These are phyloP conservation scores for Drosophila maculinotata DNA, from an alignment of 2,888 invertebrate genomes.

Conservation along the genomic window DNA sequence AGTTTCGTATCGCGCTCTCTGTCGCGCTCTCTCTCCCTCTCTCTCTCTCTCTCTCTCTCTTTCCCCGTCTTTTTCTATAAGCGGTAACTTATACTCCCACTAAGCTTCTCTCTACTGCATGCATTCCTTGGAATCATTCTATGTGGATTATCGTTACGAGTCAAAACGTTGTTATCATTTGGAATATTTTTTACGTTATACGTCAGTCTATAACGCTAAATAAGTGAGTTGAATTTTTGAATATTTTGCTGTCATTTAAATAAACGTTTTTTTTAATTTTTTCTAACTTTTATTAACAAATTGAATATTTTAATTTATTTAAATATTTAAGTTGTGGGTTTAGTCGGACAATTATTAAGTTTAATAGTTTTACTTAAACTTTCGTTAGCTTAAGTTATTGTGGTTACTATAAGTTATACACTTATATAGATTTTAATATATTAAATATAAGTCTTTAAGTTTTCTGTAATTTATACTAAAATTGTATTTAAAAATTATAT, in stretches of 20 bases:
- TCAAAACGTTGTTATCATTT: conserved; percentile 39
- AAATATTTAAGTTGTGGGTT: no score
- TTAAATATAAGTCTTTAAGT: background rate
- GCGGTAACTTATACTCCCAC: conserved; percentile 7
- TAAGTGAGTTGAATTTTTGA: conserved; percentile 69
- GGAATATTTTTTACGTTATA: conserved; percentile 83
- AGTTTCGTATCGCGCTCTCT: conserved; percentile 39
- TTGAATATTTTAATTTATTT: no score
- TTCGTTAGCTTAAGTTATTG: no score
- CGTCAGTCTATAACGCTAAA: conserved; percentile 79
- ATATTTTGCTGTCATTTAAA: no score
- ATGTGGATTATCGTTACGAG: conserved; percentile 69
- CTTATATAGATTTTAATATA: no score
- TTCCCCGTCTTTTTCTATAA: conserved; percentile 6
- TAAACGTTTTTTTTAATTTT: background rate
- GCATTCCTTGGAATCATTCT: conserved; percentile 78
- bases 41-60: conserved; percentile 3
- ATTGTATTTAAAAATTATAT: background rate
- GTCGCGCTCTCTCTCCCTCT: conserved; percentile 13
- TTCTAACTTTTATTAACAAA: background rate
- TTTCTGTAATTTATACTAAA: background rate
- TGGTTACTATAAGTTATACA: no score
- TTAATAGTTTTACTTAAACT: no score
- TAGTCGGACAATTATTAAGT: no score
- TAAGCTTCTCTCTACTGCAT: conserved; percentile 59